Evolutionary conservation across 2,888 invertebrate genomes (phyloP).

Genomic region (Caenorhabditis auriculariae): DNA sequence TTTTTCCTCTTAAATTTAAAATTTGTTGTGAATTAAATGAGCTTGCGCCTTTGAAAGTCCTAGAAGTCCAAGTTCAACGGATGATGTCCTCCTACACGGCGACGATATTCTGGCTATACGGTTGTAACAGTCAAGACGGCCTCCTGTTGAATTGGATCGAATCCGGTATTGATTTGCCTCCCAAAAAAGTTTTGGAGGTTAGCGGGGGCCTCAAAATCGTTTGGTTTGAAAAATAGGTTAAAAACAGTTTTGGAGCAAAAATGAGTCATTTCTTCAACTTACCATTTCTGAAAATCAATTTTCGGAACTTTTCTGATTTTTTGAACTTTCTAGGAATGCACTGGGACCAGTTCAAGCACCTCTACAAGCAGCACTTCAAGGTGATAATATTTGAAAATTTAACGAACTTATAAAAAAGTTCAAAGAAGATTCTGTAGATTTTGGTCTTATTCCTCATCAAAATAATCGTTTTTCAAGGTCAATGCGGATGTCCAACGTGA

Average conservation of each 20-base stretch:
- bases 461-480: constrained; percentile 30
- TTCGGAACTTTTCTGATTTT: no score
- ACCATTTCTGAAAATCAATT: no score
- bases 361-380: constrained; percentile 56
- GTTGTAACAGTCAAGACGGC: constrained; percentile 54
- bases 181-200: neutral
- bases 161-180: no score
- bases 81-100: constrained; percentile 63
- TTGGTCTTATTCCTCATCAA: no score
- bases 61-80: constrained; percentile 63
- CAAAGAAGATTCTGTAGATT: neutral
- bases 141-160: constrained; percentile 53
- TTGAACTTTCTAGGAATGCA: constrained; percentile 47
- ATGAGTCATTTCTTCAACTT: no score
- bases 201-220: neutral
- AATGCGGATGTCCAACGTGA: constrained; percentile 57
- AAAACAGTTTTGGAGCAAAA: no score
- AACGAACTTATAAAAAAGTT: neutral
- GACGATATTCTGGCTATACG: constrained; percentile 62
- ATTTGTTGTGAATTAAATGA: no score
- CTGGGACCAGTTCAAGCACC: constrained; percentile 59
- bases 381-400: no score
- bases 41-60: no score
- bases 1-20: no score
- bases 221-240: neutral